These are phyloP conservation scores for Trididemnum miniatum DNA, from an alignment of 23 tunicate species.

Conservation along the genomic window DNA sequence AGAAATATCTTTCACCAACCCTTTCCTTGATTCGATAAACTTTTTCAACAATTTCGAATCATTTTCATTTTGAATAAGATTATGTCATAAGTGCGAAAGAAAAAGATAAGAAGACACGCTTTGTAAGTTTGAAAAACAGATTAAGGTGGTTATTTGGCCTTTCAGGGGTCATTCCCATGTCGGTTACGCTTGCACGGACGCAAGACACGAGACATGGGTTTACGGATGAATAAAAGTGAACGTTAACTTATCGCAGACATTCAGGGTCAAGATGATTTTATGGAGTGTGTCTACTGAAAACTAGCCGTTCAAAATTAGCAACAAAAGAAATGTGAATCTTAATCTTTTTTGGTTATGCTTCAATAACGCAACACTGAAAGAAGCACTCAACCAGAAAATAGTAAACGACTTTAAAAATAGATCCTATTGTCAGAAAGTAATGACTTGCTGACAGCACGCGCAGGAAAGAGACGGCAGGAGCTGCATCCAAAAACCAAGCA, in stretches of 20 bases:
- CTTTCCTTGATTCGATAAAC: too few relatives aligned
- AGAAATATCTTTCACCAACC: too few relatives aligned
- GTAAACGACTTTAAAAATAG: not conserved
- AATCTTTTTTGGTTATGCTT: not conserved
- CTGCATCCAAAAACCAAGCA: too few relatives aligned
- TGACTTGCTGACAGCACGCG: too few relatives aligned
- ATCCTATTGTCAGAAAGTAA: not conserved
- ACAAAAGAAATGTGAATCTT: not conserved
- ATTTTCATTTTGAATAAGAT: not conserved
- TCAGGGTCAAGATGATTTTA: not conserved
- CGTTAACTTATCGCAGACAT: not conserved
- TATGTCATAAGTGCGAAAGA: not conserved
- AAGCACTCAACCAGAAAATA: not conserved
- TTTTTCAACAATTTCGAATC: not conserved
- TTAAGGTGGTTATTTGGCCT: slow-evolving; percentile 11
- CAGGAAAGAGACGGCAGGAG: too few relatives aligned
- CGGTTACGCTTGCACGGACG: slow-evolving; percentile 17
- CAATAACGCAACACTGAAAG: not conserved
- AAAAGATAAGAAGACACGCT: slow-evolving; percentile 12
- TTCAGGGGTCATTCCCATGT: slow-evolving; percentile 39
- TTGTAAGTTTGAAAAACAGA: not conserved
- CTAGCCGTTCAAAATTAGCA: not conserved
- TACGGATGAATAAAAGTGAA: not conserved
- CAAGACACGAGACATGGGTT: slow-evolving; percentile 38
- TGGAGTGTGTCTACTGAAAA: not conserved